These are phyloP conservation scores for Eciton burchellii DNA, from an alignment of 1,140 invertebrate species.

Conservation along the genomic window DNA sequence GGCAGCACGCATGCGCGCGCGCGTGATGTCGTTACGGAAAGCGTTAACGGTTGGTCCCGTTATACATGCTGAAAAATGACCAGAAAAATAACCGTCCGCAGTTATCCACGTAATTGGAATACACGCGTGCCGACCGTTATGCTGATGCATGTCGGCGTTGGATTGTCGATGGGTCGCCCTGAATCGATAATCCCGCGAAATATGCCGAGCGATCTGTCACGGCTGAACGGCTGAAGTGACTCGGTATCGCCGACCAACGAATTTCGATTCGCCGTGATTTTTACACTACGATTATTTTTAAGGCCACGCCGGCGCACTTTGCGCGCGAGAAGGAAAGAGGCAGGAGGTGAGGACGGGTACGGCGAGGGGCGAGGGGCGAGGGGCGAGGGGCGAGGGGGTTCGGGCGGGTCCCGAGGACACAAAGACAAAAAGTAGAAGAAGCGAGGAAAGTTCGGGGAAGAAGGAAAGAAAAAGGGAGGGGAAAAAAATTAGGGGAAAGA, in stretches of 20 bases:
- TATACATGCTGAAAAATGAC: neutral
- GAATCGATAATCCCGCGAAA: constrained; percentile 30
- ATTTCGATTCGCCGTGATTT: constrained; percentile 21
- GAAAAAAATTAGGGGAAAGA: neutral
- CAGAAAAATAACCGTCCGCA: constrained; percentile 11
- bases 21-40: neutral
- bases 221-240: constrained; percentile 19
- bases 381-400: no score
- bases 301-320: no score
- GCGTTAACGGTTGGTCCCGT: neutral
- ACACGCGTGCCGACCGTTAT: neutral
- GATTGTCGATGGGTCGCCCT: neutral
- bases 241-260: neutral
- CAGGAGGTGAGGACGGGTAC: no score
- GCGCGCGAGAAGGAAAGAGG: no score
- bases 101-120: constrained; percentile 8
- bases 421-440: no score
- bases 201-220: constrained; percentile 29
- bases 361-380: no score
- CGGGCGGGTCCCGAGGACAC: no score
- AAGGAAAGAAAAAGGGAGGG: no score
- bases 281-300: constrained; percentile 19
- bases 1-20: neutral
- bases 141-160: neutral
- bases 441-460: no score